Percentiles rank a stretch among this genome's conserved stretches.
Evolutionary conservation across 2,113 vertebrate species (phyloP).

Genomic region (Ceratotherium simum): DNA sequence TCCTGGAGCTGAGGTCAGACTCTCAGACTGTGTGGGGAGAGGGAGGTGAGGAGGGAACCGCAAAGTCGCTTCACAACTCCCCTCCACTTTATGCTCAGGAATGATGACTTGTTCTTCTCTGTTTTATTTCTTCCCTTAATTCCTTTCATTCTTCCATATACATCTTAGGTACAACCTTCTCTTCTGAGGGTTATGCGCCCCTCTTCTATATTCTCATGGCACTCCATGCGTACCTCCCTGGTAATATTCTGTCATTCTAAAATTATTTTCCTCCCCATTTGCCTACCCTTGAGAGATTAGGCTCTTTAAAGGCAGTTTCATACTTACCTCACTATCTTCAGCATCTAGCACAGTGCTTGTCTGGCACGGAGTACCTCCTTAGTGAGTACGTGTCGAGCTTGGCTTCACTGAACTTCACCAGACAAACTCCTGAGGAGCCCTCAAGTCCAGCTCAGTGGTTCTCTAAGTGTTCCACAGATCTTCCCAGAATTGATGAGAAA

Average conservation of each 20-base stretch:
- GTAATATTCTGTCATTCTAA: neutral
- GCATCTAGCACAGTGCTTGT: neutral
- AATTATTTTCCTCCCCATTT: neutral
- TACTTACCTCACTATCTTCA: neutral
- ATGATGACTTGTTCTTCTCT: neutral
- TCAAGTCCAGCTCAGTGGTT: neutral
- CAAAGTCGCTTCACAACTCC: neutral
- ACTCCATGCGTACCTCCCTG: neutral
- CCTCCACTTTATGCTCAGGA: neutral
- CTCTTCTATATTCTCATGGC: neutral
- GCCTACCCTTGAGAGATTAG: neutral
- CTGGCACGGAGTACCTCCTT: neutral
- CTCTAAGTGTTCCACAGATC: neutral
- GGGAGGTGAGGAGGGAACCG: neutral
- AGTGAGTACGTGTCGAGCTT: neutral
- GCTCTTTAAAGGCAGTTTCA: neutral
- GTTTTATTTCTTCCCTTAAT: neutral
- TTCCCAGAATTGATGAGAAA: neutral
- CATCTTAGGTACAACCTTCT: neutral
- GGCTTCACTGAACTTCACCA: neutral
- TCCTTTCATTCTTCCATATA: neutral
- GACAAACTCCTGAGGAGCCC: neutral
- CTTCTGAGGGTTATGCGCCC: neutral
- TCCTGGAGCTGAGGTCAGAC: neutral
- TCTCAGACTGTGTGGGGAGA: neutral